Base-by-base conservation (phyloP, 2,797 vertebrate genomes). In the Schizothorax lantsangensis region DNA sequence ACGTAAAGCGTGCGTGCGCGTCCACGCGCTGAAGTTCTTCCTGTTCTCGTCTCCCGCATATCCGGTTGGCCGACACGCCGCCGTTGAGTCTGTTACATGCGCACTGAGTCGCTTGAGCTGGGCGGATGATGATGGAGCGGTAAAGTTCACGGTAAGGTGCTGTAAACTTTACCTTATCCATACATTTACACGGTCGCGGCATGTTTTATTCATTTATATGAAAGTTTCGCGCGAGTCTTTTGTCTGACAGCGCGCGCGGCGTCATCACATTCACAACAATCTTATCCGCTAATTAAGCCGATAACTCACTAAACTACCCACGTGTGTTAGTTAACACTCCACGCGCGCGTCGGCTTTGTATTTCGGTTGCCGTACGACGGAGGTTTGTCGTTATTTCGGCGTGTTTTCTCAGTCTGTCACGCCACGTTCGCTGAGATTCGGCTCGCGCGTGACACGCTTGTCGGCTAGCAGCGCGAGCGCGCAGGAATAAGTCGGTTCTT, bases 1-100 rank as follows among this genome's bases (percentile, higher is more conserved):
- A 17, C 10, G 47, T 71, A 38, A 83, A 40, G 59, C 15, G 79
- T 14, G 69, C 38, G 15, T n/a, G 36, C 54, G 40, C 8, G 49
- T 68, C 10, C 15, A 38, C 33, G n/a, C 2, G 49, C 6, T 10
- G 81, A 88, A 85, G 86, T 88, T 47, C 90, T 95, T 95, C 95
- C 94, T 57, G 93, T 66, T 88, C 75, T 52, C 7, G 73, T 91
- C 91, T 93, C 89, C 94, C 91, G 91, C 66, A 87, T 79, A 72
- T 84, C 83, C 86, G 17, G 49, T 81, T 47, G 52, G 64, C 54
- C 88, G 93, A 95, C 95, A 95, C 94, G 95, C 95, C 91, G 89
- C 79, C 75, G 75, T 30, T 38, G n/a, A 79, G 64, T 85, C 54
- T 54, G 43, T 68, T 71, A 62, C 80, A 77, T 81, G 68, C 81